Base-by-base conservation (phyloP, 2,797 vertebrate species). In the Hafferia zeledoni region DNA sequence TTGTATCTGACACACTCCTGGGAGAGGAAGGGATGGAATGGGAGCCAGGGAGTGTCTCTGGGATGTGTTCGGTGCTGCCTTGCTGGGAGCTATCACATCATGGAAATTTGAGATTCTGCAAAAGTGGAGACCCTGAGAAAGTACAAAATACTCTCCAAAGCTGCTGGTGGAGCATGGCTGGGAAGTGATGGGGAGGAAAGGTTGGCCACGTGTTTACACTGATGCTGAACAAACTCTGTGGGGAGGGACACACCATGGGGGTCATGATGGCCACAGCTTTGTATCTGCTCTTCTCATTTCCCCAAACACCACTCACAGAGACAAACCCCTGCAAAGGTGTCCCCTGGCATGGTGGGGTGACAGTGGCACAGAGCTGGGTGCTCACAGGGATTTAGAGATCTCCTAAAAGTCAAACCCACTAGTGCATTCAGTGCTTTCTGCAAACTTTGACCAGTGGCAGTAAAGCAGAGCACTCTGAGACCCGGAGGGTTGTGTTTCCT, bases 1-100 rank as follows among this genome's bases (percentile, higher is more conserved):
- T 17, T 47, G 31, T 0, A 0, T 15, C 59, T 4, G 5, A 60
- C 22, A 9, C 1, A 0, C 78, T 74, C 41, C 49, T 24, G 31
- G 71, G 70, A 91, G 47, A 90, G 61, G 53, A 65, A 74, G 67
- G 20, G 61, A 20, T 43, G 83, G 63, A 87, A 59, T 70, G 63
- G 67, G 31, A 88, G 72, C 27, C 81, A 91, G 70, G 33, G 67
- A 13, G 61, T 16, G 43, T 31, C 93, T 50, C 35, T 77, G 84
- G 86, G 79, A 24, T 15, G 6, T 0, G 13, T 44, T 49, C 79
- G 52, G 11, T 4, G 53, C 69, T 46, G 83, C 28, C 77, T 44
- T 77, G 46, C 83, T 31, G 69, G 24, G 68, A 82, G 82, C 75
- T 83, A 7, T 16, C 57, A 17, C 57, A 9, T 17, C 46, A 5